These are phyloP conservation scores for Coptodon bakossiorum DNA, from an alignment of 2,113 vertebrate species.

Conservation along the genomic window DNA sequence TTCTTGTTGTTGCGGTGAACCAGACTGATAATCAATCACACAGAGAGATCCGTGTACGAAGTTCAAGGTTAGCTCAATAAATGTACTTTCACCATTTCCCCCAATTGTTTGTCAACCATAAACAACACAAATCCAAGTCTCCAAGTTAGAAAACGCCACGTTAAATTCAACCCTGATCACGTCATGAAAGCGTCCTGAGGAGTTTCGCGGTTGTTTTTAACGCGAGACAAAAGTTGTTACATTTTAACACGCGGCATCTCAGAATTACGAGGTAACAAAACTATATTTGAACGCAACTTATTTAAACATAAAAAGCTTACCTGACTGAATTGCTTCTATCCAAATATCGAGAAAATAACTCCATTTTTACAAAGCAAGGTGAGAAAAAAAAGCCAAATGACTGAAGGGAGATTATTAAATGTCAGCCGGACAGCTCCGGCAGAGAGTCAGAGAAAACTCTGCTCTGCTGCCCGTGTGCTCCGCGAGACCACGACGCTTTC, in stretches of 20 bases:
- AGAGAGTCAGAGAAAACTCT: background rate
- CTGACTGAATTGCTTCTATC: constrained; percentile 49
- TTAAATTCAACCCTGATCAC: background rate
- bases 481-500: background rate
- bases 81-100: constrained; percentile 1
- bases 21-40: background rate
- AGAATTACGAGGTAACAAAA: background rate
- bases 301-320: background rate
- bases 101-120: background rate
- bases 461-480: background rate
- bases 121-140: background rate
- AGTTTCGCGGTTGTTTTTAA: background rate
- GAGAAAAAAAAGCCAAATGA: background rate
- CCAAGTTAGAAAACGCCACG: accelerated
- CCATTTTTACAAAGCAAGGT: constrained; percentile 34
- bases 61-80: constrained; percentile 41
- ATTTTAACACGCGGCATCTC: background rate
- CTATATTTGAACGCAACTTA: accelerated
- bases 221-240: background rate
- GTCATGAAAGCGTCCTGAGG: background rate
- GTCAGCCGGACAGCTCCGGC: background rate
- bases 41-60: background rate
- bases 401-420: background rate
- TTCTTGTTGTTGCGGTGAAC: background rate
- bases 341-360: constrained; percentile 56